Conservation (phyloP, 2,113 vertebrate species). For the Malurus melanocephalus region DNA sequence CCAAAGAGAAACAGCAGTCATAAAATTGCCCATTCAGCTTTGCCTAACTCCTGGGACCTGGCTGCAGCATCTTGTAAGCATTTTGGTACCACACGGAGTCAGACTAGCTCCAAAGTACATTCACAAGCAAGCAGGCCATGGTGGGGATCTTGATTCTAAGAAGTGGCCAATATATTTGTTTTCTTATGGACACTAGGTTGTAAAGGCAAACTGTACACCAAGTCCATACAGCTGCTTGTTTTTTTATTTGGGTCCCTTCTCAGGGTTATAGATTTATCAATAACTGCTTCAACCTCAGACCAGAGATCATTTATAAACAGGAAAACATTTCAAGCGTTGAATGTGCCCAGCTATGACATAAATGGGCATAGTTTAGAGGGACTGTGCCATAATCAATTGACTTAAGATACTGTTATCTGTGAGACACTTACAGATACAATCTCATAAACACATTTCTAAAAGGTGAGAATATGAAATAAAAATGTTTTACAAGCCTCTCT, state of each 20-base stretch:
- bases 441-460: neutral
- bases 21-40: slow-evolving; percentile 5
- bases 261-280: neutral
- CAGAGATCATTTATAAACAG: neutral
- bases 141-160: neutral
- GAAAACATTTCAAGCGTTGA: neutral
- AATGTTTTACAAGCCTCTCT: neutral
- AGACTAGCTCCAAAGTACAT: neutral
- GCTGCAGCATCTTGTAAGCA: neutral
- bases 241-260: slow-evolving; percentile 3
- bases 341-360: neutral
- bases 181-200: neutral
- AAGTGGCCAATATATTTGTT: neutral
- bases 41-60: neutral
- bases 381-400: neutral
- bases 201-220: neutral
- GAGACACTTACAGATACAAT: neutral
- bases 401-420: neutral
- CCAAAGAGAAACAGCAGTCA: neutral
- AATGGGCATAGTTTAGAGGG: neutral
- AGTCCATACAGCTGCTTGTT: neutral
- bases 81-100: neutral
- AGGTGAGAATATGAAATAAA: neutral
- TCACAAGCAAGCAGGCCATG: neutral
- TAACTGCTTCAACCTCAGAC: neutral